A percentile compares a stretch with the other conserved stretches of the same genome.
Evolutionary conservation across 2,113 vertebrate genomes (phyloP).

Genomic region (Condylura cristata): DNA sequence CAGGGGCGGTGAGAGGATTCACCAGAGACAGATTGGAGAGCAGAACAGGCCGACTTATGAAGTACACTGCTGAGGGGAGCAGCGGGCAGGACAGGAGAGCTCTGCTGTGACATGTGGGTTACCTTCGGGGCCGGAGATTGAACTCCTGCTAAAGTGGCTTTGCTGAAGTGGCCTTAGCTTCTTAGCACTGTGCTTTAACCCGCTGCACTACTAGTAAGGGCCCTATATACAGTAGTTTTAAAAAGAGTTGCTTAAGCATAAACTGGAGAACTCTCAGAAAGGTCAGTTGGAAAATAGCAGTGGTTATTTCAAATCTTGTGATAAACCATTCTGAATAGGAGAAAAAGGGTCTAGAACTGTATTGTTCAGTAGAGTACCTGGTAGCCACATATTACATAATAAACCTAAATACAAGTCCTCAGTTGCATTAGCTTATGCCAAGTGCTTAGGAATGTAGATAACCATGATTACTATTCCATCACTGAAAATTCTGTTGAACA

Average conservation of each 20-base stretch:
- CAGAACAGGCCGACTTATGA: too few relatives aligned
- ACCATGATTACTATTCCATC: background rate
- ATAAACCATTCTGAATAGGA: background rate
- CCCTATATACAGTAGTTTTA: background rate
- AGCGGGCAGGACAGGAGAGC: too few relatives aligned
- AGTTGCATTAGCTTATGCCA: background rate
- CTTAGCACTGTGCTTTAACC: too few relatives aligned
- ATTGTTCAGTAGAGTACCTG: background rate
- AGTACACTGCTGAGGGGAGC: too few relatives aligned
- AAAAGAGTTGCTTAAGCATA: background rate
- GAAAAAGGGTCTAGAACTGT: background rate
- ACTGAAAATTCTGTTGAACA: background rate
- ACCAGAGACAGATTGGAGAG: too few relatives aligned
- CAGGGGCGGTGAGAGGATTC: too few relatives aligned
- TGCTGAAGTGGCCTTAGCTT: too few relatives aligned
- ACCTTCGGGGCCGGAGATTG: too few relatives aligned
- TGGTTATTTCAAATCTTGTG: background rate
- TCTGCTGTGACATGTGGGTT: too few relatives aligned
- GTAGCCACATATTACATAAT: background rate
- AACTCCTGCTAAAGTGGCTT: too few relatives aligned
- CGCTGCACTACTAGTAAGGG: too few relatives aligned
- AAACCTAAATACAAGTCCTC: background rate
- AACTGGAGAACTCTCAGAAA: background rate
- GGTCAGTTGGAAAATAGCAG: background rate
- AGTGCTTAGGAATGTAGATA: background rate